phyloP scores from a whole-genome alignment of 2,888 invertebrate species.

The Glyphotaelius pellucidus region DNA sequence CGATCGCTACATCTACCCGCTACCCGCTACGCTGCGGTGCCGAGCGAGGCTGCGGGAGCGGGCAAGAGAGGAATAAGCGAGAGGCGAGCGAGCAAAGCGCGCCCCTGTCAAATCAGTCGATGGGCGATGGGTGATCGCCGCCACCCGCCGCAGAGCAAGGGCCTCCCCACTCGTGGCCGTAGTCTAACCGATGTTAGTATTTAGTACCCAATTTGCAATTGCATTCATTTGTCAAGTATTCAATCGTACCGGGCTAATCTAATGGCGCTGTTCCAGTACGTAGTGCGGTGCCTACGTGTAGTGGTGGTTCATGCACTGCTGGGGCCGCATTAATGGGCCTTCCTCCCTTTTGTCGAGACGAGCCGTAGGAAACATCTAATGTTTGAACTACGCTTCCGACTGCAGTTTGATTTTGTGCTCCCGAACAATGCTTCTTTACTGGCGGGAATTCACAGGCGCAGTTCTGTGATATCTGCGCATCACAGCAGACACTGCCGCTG shows the following conservation, averaged over 20 bases:
- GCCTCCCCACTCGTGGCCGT: neutral
- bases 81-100: neutral
- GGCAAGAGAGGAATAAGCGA: too few species aligned
- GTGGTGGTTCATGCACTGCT: conserved; percentile 46
- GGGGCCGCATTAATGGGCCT: conserved; percentile 36
- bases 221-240: conserved; percentile 65
- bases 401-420: conserved; percentile 20
- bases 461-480: neutral
- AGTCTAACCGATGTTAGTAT: conserved; percentile 55
- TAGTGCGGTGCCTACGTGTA: neutral
- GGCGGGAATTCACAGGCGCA: neutral
- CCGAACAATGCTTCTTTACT: conserved; percentile 5
- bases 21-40: neutral
- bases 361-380: conserved; percentile 27
- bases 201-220: conserved; percentile 63
- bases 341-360: conserved; percentile 34
- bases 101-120: conserved; percentile 3
- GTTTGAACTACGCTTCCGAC: conserved; percentile 28
- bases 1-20: too few species aligned
- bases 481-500: neutral
- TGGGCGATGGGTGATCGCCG: neutral
- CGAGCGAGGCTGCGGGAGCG: too few species aligned
- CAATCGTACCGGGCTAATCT: conserved; percentile 64
- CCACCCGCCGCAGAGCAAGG: neutral
- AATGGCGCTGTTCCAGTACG: conserved; percentile 46